phyloP scores from a whole-genome alignment of 2,888 invertebrate species.

The Tenthredo scrophulariae region DNA sequence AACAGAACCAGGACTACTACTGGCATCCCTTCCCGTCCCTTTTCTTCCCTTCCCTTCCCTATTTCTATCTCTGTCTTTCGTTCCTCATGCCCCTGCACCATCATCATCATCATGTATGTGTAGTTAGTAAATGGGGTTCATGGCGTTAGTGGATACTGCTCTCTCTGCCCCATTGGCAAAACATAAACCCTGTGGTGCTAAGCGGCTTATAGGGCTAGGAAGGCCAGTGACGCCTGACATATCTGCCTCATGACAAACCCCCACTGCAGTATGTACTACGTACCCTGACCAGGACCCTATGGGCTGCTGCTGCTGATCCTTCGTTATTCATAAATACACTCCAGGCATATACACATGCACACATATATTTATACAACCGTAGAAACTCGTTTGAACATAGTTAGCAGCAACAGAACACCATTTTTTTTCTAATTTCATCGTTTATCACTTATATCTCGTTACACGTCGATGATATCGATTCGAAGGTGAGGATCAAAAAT shows the following conservation, averaged over 20 bases:
- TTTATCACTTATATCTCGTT: not conserved
- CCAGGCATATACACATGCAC: not conserved
- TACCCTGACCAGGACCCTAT: constrained; percentile 35
- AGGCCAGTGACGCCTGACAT: constrained; percentile 76
- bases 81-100: not conserved
- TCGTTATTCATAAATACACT: constrained; percentile 44
- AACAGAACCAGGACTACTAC: not conserved
- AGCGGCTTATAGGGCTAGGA: constrained; percentile 76
- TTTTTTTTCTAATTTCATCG: not conserved
- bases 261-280: not conserved
- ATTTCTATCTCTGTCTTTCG: not conserved
- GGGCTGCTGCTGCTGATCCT: constrained; percentile 32
- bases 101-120: constrained; percentile 10
- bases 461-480: not conserved
- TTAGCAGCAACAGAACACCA: not conserved
- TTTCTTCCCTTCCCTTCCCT: not conserved
- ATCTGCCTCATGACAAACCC: constrained; percentile 47
- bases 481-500: not conserved
- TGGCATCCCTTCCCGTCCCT: not conserved
- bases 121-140: constrained; percentile 65
- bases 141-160: constrained; percentile 71
- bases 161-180: constrained; percentile 69
- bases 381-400: not conserved
- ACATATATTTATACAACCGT: not conserved
- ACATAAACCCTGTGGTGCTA: constrained; percentile 76